Percentiles rank a stretch among this genome's conserved stretches.
Evolutionary conservation across 2,888 invertebrate species (phyloP).

Genomic region (Mesorhabditis sp.): DNA sequence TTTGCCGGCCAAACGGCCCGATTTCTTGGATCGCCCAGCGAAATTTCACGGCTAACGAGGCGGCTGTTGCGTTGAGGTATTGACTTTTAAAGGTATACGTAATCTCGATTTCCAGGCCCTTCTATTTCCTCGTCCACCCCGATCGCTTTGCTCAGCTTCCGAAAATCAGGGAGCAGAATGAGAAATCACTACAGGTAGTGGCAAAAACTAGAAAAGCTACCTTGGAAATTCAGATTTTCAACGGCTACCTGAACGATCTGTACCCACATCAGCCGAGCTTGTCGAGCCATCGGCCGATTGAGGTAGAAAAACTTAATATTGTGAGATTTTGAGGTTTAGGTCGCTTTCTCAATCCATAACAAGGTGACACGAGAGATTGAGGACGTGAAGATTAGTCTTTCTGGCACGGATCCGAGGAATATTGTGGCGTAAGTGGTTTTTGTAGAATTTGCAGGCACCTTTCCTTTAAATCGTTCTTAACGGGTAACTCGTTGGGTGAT

Average conservation of each 20-base stretch:
- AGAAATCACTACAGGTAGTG: conserved; percentile 51
- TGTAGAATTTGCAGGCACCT: not conserved
- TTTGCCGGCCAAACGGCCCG: not conserved
- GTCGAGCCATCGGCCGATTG: conserved; percentile 16
- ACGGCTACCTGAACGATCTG: conserved; percentile 55
- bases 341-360: conserved; percentile 41
- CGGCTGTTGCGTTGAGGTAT: not conserved
- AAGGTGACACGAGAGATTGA: conserved; percentile 20
- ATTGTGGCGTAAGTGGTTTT: conserved; percentile 38
- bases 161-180: conserved; percentile 50
- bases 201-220: not conserved
- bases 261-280: conserved; percentile 36
- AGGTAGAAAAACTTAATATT: conserved; percentile 21
- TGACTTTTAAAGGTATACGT: not conserved
- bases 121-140: conserved; percentile 62
- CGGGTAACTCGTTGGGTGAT: no score
- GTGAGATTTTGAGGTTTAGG: conserved; percentile 20
- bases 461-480: conserved; percentile 8
- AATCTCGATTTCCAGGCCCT: conserved; percentile 53
- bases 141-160: conserved; percentile 61
- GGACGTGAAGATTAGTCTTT: conserved; percentile 41
- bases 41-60: not conserved
- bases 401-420: conserved; percentile 46
- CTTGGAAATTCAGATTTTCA: conserved; percentile 44
- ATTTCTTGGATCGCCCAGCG: not conserved